Evolutionary conservation across 2,113 vertebrate genomes (phyloP), one percentile per base, ranked within the genome.

Genomic region (Callipepla squamata): DNA sequence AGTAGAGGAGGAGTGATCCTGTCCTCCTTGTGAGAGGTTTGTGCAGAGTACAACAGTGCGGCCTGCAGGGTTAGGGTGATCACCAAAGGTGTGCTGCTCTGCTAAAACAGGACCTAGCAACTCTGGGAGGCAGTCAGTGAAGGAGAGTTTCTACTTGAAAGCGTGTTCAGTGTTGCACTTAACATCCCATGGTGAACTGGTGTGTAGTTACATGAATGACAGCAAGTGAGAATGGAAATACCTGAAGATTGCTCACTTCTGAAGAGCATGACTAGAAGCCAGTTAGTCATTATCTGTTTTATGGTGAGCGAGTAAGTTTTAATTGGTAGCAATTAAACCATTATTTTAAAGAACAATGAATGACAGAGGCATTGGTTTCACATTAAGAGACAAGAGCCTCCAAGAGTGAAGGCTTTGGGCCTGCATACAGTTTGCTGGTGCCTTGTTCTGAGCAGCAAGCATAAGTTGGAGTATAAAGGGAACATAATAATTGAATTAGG

Each of bases 261-360:
- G 77, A 67, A 47, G 28, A 84, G 25, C 72, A 32, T 51, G 68
- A 47, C 68, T 82, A 57, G 58, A 53, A 34, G 40, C 36, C n/a
- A 53, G 90, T 88, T 93, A 82, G 86, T 93, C 17, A 11, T 87
- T 92, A 69, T 58, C 48, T 72, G 0, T 40, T 62, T 77, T 40
- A 26, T 77, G 70, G 61, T 80, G 74, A 57, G 47, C 81, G 58
- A 91, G 62, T 76, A 25, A 2, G 3, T n/a, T 72, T 92, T 68
- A 34, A 36, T 95, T 95, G 63, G 58, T 76, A 44, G 76, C 76
- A 84, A 80, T 90, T 93, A 77, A 90, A 50, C 66, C 36, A 53
- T 82, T 93, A 76, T 77, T 90, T 92, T 78, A 89, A 92, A 87
- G 57, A 83, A 80, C 78, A 83, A 20, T 26, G 40, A 38, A 28